These are phyloP conservation scores for Synodontis membranacea DNA, from an alignment of 2,113 vertebrate genomes.

Conservation along the genomic window DNA sequence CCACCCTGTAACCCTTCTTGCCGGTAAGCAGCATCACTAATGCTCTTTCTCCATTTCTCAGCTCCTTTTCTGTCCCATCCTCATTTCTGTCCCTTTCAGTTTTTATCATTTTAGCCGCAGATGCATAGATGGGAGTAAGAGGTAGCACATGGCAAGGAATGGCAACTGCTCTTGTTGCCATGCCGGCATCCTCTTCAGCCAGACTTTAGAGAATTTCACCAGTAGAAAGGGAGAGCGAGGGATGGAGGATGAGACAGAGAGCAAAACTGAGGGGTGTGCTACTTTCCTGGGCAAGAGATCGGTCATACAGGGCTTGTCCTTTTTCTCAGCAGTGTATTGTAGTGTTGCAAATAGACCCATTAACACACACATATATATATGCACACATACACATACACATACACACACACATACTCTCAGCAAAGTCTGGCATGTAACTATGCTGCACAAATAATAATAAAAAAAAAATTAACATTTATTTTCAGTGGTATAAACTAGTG, in stretches of 20 bases:
- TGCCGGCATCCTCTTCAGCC: constrained; percentile 51
- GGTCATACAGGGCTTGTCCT: constrained; percentile 63
- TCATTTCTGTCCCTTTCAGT: constrained; percentile 3
- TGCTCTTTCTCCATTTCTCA: constrained; percentile 24
- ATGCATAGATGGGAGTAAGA: neutral
- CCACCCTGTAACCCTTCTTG: constrained; percentile 61
- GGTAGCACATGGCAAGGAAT: constrained; percentile 24
- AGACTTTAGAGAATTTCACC: constrained; percentile 33
- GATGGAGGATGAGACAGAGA: constrained; percentile 10
- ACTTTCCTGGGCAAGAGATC: constrained; percentile 47
- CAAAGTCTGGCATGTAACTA: constrained; percentile 6
- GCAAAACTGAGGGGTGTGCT: constrained; percentile 42
- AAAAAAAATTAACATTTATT: no score
- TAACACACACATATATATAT: constrained; percentile 28
- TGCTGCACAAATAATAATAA: constrained; percentile 15
- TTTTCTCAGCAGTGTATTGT: constrained; percentile 67
- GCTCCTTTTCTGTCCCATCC: constrained; percentile 14
- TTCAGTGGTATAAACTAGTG: neutral
- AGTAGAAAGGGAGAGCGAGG: constrained; percentile 23
- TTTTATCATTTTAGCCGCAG: constrained; percentile 14
- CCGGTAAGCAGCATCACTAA: constrained; percentile 68
- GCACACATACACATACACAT: constrained; percentile 7
- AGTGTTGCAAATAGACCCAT: constrained; percentile 31
- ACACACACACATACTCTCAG: constrained; percentile 30
- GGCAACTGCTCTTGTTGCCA: constrained; percentile 51